Conservation (phyloP, 2,797 vertebrate species). For the Anomalospiza imberbis region DNA sequence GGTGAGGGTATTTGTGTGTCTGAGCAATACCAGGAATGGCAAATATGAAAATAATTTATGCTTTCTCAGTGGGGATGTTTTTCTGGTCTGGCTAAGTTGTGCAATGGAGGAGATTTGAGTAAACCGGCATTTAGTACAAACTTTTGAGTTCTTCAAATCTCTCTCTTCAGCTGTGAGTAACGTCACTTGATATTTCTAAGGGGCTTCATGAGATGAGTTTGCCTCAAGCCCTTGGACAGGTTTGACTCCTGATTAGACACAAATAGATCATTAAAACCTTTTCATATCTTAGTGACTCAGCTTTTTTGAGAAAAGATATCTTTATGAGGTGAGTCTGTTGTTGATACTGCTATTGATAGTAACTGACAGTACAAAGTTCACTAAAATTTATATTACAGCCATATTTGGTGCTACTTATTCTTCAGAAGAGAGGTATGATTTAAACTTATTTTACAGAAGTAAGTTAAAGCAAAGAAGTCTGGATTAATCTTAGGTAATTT, state of each 20-base stretch:
- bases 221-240: neutral
- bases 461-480: neutral
- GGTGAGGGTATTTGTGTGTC: neutral
- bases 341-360: neutral
- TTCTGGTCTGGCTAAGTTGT: neutral
- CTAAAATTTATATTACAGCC: neutral
- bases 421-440: neutral
- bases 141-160: neutral
- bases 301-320: neutral
- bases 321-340: neutral
- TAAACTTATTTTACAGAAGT: neutral
- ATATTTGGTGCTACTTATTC: neutral
- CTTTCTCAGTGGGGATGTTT: neutral
- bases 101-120: neutral
- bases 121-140: neutral
- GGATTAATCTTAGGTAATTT: neutral
- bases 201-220: neutral
- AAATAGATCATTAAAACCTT: neutral
- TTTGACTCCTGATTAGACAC: neutral
- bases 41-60: neutral
- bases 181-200: neutral
- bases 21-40: neutral
- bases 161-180: neutral
- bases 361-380: neutral
- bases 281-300: neutral